A percentile compares a stretch with the other conserved stretches of the same genome.
phyloP scores from a whole-genome alignment of 2,797 vertebrate species.

The Perodicticus potto region DNA sequence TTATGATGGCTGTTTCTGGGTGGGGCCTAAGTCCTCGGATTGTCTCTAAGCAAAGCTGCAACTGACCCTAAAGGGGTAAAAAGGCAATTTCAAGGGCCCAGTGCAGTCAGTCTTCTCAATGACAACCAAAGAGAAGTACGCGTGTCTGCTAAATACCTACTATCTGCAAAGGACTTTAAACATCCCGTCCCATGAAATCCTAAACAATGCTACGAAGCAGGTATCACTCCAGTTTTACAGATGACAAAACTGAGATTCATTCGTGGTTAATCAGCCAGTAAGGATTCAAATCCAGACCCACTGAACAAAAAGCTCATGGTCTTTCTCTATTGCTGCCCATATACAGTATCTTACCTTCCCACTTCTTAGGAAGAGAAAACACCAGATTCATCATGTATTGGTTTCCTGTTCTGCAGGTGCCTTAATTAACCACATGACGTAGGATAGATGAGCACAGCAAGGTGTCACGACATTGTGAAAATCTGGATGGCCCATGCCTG shows the following conservation, averaged over 20 bases:
- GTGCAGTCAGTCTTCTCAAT: background rate
- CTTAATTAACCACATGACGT: conserved; percentile 10
- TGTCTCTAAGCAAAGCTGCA: conserved; percentile 48
- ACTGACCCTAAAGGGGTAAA: background rate
- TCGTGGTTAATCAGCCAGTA: background rate
- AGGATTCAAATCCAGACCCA: conserved; percentile 3
- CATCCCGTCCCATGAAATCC: background rate
- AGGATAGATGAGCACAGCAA: background rate
- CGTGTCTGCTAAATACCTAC: background rate
- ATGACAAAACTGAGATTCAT: conserved; percentile 63
- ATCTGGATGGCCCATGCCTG: background rate
- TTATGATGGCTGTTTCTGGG: background rate
- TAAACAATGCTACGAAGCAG: background rate
- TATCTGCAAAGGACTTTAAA: background rate
- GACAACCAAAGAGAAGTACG: background rate
- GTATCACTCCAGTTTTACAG: conserved; percentile 62
- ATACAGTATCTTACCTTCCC: conserved; percentile 55
- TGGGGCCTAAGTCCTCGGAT: background rate
- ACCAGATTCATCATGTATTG: background rate
- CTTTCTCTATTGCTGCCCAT: background rate
- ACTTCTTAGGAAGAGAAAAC: conserved; percentile 51
- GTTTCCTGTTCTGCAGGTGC: background rate
- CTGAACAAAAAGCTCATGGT: background rate
- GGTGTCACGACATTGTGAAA: background rate
- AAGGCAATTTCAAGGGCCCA: background rate